A percentile compares a stretch with the other conserved stretches of the same genome.
phyloP scores from a whole-genome alignment of 2,113 vertebrate genomes.

The Odontesthes bonariensis region DNA sequence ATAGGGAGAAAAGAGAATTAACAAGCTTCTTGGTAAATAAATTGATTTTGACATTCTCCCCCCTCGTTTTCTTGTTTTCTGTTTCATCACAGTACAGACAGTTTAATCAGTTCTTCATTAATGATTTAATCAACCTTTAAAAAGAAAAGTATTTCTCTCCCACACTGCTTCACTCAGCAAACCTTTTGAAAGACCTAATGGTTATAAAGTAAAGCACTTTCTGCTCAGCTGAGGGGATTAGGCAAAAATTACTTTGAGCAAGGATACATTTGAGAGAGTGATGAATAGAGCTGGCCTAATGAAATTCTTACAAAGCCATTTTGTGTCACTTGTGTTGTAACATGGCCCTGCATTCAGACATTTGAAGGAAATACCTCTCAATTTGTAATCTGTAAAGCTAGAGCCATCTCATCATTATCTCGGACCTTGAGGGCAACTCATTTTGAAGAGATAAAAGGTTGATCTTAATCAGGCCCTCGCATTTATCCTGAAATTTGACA shows the following conservation, averaged over 20 bases:
- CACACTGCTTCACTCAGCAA: conserved; percentile 14
- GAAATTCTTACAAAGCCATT: conserved; percentile 36
- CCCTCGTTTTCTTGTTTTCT: conserved; percentile 37
- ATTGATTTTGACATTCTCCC: conserved; percentile 48
- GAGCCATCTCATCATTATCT: conserved; percentile 39
- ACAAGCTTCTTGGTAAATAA: conserved; percentile 56
- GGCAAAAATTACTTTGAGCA: conserved; percentile 34
- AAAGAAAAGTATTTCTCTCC: conserved; percentile 12
- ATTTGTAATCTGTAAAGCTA: conserved; percentile 14
- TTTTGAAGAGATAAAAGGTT: conserved; percentile 45
- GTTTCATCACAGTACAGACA: conserved; percentile 37
- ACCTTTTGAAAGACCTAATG: conserved; percentile 26
- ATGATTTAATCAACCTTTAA: conserved; percentile 63
- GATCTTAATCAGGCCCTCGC: conserved; percentile 20
- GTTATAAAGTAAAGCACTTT: conserved; percentile 43
- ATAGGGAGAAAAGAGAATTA: conserved; percentile 52
- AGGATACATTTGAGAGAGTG: conserved; percentile 31
- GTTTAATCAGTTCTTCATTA: conserved; percentile 64
- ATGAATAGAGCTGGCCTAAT: conserved; percentile 39
- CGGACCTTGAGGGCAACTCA: conserved; percentile 19
- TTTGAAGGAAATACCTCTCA: background rate
- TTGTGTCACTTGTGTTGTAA: conserved; percentile 5
- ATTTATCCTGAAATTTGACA: conserved; percentile 47
- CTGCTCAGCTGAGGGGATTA: conserved; percentile 19
- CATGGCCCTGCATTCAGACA: background rate